Conservation (phyloP, 2,113 vertebrate species). For the Mirounga angustirostris region DNA sequence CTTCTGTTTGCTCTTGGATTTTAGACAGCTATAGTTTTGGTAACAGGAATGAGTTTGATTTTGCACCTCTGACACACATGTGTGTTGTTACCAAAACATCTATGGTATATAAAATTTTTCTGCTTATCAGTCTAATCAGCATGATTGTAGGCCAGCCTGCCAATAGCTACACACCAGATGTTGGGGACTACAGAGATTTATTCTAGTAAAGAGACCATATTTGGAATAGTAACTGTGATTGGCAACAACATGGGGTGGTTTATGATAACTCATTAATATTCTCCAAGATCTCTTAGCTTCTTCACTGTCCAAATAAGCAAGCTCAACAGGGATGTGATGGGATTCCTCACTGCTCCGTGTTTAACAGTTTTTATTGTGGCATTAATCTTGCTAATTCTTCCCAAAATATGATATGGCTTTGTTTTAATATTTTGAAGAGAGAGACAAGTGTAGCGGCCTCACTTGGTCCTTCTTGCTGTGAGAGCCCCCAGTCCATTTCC, state of each 20-base stretch:
- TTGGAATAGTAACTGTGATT: neutral
- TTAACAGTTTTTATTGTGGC: neutral
- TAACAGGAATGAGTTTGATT: neutral
- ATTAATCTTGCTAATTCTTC: neutral
- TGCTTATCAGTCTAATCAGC: neutral
- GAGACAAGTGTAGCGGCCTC: neutral
- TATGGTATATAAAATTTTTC: neutral
- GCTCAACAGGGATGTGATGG: neutral
- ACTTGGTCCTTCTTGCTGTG: neutral
- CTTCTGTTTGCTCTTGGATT: neutral
- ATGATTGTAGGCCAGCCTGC: neutral
- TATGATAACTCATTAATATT: neutral
- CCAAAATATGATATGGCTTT: neutral
- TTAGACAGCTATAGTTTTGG: neutral
- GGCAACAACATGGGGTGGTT: neutral
- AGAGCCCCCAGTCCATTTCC: neutral
- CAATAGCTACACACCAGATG: neutral
- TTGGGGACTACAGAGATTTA: neutral
- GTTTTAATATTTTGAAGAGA: neutral
- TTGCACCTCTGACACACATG: neutral
- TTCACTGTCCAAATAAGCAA: neutral
- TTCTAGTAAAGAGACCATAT: neutral
- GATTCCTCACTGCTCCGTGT: neutral
- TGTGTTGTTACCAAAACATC: neutral
- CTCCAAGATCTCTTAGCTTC: neutral